These are phyloP conservation scores for Lordiphosa andalusiaca DNA, from an alignment of 2,888 invertebrate species.

Conservation along the genomic window DNA sequence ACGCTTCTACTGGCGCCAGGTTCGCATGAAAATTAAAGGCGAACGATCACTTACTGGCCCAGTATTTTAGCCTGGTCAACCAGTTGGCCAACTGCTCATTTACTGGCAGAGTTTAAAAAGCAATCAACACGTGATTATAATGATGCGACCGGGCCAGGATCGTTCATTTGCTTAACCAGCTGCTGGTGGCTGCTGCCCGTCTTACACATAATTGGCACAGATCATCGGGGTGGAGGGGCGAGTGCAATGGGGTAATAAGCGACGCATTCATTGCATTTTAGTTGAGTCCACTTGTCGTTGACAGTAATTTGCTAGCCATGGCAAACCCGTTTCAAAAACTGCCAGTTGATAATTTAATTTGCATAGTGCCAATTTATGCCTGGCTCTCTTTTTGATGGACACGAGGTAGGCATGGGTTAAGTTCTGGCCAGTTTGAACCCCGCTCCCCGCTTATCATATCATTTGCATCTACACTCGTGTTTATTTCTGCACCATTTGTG, in stretches of 20 bases:
- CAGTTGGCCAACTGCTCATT: constrained; percentile 38
- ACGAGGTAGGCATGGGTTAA: constrained; percentile 61
- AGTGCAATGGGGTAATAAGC: constrained; percentile 46
- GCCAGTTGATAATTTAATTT: constrained; percentile 76
- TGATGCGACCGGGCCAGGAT: constrained; percentile 54
- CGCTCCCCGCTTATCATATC: constrained; percentile 57
- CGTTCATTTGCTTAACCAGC: constrained; percentile 38
- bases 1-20: constrained; percentile 1
- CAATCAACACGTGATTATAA: constrained; percentile 76
- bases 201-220: constrained; percentile 66
- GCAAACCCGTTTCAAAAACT: constrained; percentile 63
- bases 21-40: constrained; percentile 17
- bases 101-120: constrained; percentile 65
- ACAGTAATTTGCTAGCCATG: constrained; percentile 74
- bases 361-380: constrained; percentile 77
- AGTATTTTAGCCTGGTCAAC: constrained; percentile 6
- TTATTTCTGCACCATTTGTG: constrained; percentile 79
- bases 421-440: constrained; percentile 14
- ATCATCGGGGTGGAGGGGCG: background rate
- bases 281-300: constrained; percentile 53
- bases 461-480: constrained; percentile 78
- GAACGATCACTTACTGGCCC: constrained; percentile 7
- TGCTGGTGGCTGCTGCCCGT: constrained; percentile 21
- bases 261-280: constrained; percentile 64
- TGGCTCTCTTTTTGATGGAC: constrained; percentile 55